phyloP scores from a whole-genome alignment of 1,140 invertebrate species.

The Antheraea mylitta region DNA sequence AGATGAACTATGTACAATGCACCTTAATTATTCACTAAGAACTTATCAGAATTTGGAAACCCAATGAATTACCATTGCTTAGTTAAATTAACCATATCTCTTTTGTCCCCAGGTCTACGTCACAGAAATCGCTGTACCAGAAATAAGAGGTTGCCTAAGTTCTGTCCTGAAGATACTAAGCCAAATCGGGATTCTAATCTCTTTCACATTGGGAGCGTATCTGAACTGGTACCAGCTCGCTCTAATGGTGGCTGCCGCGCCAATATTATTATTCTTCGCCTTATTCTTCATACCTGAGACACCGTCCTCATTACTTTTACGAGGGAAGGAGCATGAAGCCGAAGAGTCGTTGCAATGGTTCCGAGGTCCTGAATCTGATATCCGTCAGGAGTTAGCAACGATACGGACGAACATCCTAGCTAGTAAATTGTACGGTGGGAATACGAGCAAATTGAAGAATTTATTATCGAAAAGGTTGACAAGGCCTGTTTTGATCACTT shows the following conservation, averaged over 20 bases:
- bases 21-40: no score
- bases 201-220: constrained; percentile 89
- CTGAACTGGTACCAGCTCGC: constrained; percentile 91
- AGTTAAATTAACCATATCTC: constrained; percentile 10
- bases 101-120: constrained; percentile 87
- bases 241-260: constrained; percentile 86
- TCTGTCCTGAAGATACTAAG: constrained; percentile 91
- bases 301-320: constrained; percentile 87
- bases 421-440: constrained; percentile 65
- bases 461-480: constrained; percentile 79
- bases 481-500: constrained; percentile 88
- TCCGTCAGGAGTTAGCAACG: constrained; percentile 84
- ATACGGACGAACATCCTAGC: constrained; percentile 83
- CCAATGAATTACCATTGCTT: no score
- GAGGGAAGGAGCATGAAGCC: constrained; percentile 88
- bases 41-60: no score
- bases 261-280: constrained; percentile 84
- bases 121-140: constrained; percentile 92
- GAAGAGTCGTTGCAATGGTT: constrained; percentile 84
- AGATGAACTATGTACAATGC: no score
- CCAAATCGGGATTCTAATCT: constrained; percentile 90
- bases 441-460: constrained; percentile 65
- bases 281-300: constrained; percentile 90
- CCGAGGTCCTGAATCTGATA: constrained; percentile 85
- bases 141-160: constrained; percentile 90